Evolutionary conservation across 1,140 invertebrate species (phyloP).

Genomic region (Zophobas atratus): DNA sequence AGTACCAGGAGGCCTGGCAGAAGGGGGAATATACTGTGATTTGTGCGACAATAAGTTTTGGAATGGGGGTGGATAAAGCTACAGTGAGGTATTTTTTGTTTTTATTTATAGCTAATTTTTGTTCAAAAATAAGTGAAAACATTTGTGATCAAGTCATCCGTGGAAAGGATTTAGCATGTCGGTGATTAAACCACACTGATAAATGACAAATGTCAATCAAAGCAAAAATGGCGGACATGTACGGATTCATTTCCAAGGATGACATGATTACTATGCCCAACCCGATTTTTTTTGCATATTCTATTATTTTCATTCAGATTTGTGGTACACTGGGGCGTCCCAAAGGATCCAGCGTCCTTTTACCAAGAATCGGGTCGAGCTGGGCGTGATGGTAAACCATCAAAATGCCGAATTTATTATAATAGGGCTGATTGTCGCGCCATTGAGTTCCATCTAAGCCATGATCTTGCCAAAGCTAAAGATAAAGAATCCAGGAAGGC

Average conservation of each 20-base stretch:
- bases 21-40: slow-evolving; percentile 85
- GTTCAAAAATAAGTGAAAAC: no score
- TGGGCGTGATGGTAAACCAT: slow-evolving; percentile 87
- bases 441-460: slow-evolving; percentile 84
- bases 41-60: slow-evolving; percentile 95
- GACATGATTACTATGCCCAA: not conserved
- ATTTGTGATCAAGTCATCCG: no score
- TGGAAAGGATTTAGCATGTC: no score
- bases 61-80: slow-evolving; percentile 98
- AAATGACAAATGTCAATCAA: no score
- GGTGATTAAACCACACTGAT: no score
- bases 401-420: slow-evolving; percentile 95
- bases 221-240: no score
- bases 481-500: slow-evolving; percentile 68
- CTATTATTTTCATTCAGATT: slow-evolving; percentile 73
- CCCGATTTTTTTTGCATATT: not conserved
- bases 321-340: slow-evolving; percentile 94
- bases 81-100: slow-evolving; percentile 84
- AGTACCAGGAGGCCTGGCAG: slow-evolving; percentile 86
- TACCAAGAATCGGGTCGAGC: slow-evolving; percentile 95
- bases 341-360: slow-evolving; percentile 87
- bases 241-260: no score
- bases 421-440: slow-evolving; percentile 83
- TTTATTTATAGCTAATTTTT: not conserved
- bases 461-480: slow-evolving; percentile 76